A percentile compares a stretch with the other conserved stretches of the same genome.
Conservation (phyloP, 53 echinoderm and acorn worm species). For the Pentamera pediparva region DNA sequence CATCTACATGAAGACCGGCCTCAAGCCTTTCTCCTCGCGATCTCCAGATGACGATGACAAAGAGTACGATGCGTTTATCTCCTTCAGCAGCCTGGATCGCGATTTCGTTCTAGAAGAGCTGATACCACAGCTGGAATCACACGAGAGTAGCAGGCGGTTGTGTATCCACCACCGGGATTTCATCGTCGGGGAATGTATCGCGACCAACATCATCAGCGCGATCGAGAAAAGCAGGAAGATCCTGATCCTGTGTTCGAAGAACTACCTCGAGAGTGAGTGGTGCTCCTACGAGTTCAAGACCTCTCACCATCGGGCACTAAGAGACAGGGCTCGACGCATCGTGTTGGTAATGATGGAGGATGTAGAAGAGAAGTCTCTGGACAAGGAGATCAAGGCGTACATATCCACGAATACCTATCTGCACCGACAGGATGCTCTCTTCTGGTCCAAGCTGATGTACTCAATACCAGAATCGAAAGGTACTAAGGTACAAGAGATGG, state of each 20-base stretch:
- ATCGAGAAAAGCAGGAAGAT: constrained; percentile 53
- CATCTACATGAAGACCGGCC: constrained; percentile 32
- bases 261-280: constrained; percentile 67
- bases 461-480: constrained; percentile 56
- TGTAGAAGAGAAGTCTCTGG: constrained; percentile 26
- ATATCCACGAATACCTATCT: constrained; percentile 62
- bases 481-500: too few relatives aligned
- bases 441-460: constrained; percentile 54
- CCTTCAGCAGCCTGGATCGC: constrained; percentile 60
- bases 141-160: constrained; percentile 30
- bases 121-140: constrained; percentile 47
- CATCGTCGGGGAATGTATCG: constrained; percentile 61
- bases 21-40: background rate
- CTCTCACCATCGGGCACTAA: constrained; percentile 51
- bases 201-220: constrained; percentile 56
- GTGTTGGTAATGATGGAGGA: constrained; percentile 58
- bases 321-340: constrained; percentile 42
- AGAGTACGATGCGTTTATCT: constrained; percentile 63
- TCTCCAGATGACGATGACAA: constrained; percentile 25
- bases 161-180: constrained; percentile 71
- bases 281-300: constrained; percentile 64
- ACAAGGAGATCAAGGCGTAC: constrained; percentile 54
- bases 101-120: constrained; percentile 47
- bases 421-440: constrained; percentile 46
- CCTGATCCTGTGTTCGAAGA: constrained; percentile 50